These are phyloP conservation scores for Belgica antarctica DNA, from an alignment of 2,888 invertebrate species.

Conservation along the genomic window DNA sequence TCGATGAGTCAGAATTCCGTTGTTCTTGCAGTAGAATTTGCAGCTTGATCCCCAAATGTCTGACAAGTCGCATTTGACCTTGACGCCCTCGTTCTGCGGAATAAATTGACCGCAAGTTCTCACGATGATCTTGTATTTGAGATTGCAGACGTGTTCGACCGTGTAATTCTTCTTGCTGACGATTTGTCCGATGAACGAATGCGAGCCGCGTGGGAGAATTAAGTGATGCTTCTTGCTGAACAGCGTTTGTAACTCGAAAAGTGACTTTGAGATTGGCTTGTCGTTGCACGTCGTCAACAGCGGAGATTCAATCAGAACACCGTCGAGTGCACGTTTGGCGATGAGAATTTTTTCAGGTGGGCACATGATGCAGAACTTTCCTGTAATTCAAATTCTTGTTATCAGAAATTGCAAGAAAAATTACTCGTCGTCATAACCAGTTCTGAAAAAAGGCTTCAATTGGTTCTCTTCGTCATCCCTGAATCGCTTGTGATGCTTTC, in stretches of 20 bases:
- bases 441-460: conserved; percentile 36
- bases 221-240: conserved; percentile 46
- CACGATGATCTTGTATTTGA: conserved; percentile 47
- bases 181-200: conserved; percentile 46
- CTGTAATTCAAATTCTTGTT: background rate
- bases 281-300: conserved; percentile 46
- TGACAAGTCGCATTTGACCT: conserved; percentile 46
- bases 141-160: conserved; percentile 45
- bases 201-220: conserved; percentile 46
- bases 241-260: conserved; percentile 46
- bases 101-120: conserved; percentile 46
- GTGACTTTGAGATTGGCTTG: conserved; percentile 45
- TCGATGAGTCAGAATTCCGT: conserved; percentile 45
- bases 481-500: conserved; percentile 13
- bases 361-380: conserved; percentile 46
- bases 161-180: conserved; percentile 45
- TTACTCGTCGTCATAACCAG: conserved; percentile 15
- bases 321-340: conserved; percentile 46
- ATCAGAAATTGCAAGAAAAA: background rate
- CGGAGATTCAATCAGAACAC: conserved; percentile 46
- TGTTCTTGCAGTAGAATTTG: conserved; percentile 46
- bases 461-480: background rate
- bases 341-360: conserved; percentile 46
- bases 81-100: conserved; percentile 45
- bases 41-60: conserved; percentile 47